phyloP scores from a whole-genome alignment of 2,797 vertebrate species.

The Alectoris magna region DNA sequence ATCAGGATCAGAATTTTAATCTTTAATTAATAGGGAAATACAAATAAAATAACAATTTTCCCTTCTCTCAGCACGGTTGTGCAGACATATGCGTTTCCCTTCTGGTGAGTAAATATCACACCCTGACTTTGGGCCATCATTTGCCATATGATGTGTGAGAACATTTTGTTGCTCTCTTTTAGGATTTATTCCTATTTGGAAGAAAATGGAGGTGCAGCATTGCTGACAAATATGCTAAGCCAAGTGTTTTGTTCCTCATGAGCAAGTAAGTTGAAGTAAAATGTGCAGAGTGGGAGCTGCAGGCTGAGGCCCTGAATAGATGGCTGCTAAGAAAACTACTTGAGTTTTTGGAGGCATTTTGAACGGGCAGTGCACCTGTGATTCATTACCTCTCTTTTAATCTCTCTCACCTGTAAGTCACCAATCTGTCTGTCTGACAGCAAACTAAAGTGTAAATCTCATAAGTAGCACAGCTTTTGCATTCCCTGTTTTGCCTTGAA shows the following conservation, averaged over 20 bases:
- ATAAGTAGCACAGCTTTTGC: neutral
- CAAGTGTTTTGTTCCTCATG: conserved; percentile 33
- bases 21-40: neutral
- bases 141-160: conserved; percentile 62
- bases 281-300: neutral
- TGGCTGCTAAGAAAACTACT: neutral
- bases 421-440: neutral
- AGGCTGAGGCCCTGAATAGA: conserved; percentile 8
- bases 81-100: neutral
- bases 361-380: neutral
- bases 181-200: conserved; percentile 34
- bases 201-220: neutral
- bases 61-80: neutral
- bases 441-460: conserved; percentile 30
- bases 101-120: conserved; percentile 34
- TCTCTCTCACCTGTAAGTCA: conserved; percentile 36
- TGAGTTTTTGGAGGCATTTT: conserved; percentile 8
- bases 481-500: neutral
- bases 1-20: neutral
- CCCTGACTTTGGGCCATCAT: conserved; percentile 32
- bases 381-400: conserved; percentile 43
- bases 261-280: conserved; percentile 44
- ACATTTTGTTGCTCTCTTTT: conserved; percentile 56
- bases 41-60: neutral
- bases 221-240: conserved; percentile 33